phyloP scores from a whole-genome alignment of 2,113 vertebrate species.

The Mustelus asterias region DNA sequence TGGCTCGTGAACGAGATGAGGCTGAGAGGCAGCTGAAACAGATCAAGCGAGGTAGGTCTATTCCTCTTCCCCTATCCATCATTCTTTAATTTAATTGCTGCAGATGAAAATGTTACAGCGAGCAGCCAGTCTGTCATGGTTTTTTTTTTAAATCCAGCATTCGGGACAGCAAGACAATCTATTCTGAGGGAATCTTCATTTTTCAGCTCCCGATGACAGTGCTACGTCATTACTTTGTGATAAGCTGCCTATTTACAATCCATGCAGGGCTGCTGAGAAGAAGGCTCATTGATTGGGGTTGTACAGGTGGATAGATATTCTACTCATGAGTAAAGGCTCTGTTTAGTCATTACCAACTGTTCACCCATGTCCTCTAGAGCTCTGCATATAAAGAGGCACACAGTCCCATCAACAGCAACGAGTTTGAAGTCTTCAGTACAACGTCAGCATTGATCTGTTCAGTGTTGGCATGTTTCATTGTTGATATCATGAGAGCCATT shows the following conservation, averaged over 20 bases:
- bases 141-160: too few relatives aligned
- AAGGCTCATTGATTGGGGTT: not conserved
- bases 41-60: slow-evolving; percentile 25
- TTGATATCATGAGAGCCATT: not conserved
- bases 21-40: slow-evolving; percentile 33
- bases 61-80: not conserved
- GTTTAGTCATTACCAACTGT: not conserved
- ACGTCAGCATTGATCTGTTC: not conserved
- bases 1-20: slow-evolving; percentile 32
- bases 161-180: not conserved
- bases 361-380: not conserved
- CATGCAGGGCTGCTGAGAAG: too few relatives aligned
- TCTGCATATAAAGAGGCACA: not conserved
- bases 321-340: not conserved
- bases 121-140: not conserved
- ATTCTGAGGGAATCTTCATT: not conserved
- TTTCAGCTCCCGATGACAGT: not conserved
- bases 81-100: not conserved
- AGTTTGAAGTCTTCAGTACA: not conserved
- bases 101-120: not conserved
- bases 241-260: too few relatives aligned
- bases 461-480: not conserved
- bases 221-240: not conserved
- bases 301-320: not conserved
- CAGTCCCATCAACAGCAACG: not conserved